phyloP scores from a whole-genome alignment of 2,888 invertebrate species.

The Subacronicta megacephala region DNA sequence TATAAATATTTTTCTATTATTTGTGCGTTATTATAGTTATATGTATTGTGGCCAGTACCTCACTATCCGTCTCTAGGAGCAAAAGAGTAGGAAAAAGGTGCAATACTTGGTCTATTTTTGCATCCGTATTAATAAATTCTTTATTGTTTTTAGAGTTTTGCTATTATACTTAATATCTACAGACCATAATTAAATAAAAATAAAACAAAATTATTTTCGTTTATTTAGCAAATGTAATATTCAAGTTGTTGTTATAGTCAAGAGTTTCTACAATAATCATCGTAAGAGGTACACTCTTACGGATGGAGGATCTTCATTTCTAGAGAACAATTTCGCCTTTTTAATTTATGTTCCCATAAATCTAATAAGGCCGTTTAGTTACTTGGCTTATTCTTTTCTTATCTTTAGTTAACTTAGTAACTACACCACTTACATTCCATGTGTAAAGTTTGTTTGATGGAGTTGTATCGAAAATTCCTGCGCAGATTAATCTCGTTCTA shows the following conservation, averaged over 20 bases:
- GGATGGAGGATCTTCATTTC: not conserved
- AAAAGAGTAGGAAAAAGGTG: slow-evolving; percentile 25
- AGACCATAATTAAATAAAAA: too few species aligned
- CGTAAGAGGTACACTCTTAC: slow-evolving; percentile 14
- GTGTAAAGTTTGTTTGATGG: not conserved
- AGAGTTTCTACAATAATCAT: not conserved
- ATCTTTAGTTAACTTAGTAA: slow-evolving; percentile 3
- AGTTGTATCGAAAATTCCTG: not conserved
- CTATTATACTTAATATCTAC: not conserved
- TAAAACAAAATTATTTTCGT: not conserved
- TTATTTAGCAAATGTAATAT: slow-evolving; percentile 1
- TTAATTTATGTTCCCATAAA: slow-evolving; percentile 63
- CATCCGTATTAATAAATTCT: slow-evolving; percentile 13
- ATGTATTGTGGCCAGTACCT: slow-evolving; percentile 34
- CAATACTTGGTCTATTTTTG: slow-evolving; percentile 27
- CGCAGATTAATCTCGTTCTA: too few species aligned
- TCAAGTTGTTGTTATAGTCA: not conserved
- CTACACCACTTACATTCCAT: slow-evolving; percentile 47
- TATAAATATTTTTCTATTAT: not conserved
- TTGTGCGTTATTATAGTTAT: slow-evolving; percentile 5
- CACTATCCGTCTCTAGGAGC: slow-evolving; percentile 28
- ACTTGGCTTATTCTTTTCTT: slow-evolving; percentile 4
- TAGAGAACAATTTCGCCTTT: slow-evolving; percentile 38
- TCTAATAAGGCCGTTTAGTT: slow-evolving; percentile 47
- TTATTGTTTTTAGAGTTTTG: not conserved